Conservation (phyloP, 2,113 vertebrate genomes). For the Chaetodon auriga region DNA sequence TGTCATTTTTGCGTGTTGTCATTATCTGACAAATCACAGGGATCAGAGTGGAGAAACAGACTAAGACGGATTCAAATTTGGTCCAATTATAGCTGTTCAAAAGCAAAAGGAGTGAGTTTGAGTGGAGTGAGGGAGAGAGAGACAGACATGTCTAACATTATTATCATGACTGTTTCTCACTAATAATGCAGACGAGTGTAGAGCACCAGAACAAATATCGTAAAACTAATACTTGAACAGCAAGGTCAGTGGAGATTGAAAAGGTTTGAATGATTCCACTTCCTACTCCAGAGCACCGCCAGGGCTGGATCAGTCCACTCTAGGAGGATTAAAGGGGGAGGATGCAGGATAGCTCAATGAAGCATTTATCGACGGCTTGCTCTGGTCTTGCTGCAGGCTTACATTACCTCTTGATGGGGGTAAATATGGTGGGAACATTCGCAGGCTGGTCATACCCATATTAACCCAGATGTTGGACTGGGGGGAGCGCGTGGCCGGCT, state of each 20-base stretch:
- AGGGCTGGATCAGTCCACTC: conserved; percentile 63
- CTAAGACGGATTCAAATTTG: no score
- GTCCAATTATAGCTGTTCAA: no score
- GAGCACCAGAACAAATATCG: conserved; percentile 12
- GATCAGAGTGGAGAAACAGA: no score
- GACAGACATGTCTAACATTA: background rate
- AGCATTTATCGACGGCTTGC: conserved; percentile 57
- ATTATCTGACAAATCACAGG: no score
- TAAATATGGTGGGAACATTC: conserved; percentile 96
- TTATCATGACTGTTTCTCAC: background rate
- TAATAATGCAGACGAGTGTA: background rate
- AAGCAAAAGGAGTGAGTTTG: no score
- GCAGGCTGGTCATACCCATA: conserved; percentile 99
- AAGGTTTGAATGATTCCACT: conserved; percentile 1
- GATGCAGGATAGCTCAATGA: conserved; percentile 53
- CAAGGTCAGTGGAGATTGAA: conserved; percentile 58
- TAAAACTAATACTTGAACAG: conserved; percentile 23
- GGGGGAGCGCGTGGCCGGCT: conserved; percentile 93
- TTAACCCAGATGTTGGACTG: conserved; percentile 99
- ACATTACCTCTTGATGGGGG: conserved; percentile 93
- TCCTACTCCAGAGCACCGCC: conserved; percentile 38
- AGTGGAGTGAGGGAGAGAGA: background rate
- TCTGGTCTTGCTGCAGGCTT: conserved; percentile 98
- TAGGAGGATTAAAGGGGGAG: conserved; percentile 49
- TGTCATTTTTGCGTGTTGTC: background rate